Evolutionary conservation across 2,888 invertebrate genomes (phyloP).

Genomic region (Lasioglossum leucozonium): DNA sequence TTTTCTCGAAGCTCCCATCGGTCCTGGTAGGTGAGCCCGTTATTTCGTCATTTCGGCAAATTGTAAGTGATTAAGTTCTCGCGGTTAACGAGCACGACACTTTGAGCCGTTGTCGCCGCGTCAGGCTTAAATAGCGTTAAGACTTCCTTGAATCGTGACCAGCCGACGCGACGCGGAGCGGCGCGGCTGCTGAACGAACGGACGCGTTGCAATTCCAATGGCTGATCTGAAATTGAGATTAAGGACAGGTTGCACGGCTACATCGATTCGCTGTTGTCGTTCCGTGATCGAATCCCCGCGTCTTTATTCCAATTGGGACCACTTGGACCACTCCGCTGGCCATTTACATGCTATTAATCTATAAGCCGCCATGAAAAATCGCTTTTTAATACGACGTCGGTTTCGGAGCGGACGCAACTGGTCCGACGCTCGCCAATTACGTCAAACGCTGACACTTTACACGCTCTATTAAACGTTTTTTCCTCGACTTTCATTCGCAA

Average conservation of each 20-base stretch:
- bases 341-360: slow-evolving; percentile 50
- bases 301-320: slow-evolving; percentile 64
- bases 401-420: background rate
- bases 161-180: no score
- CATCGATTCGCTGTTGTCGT: slow-evolving; percentile 58
- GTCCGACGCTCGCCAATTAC: background rate
- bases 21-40: slow-evolving; percentile 60
- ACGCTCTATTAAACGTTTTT: background rate
- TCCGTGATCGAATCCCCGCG: slow-evolving; percentile 52
- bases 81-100: slow-evolving; percentile 74
- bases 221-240: slow-evolving; percentile 71
- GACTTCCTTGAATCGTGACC: slow-evolving; percentile 69
- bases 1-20: background rate
- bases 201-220: slow-evolving; percentile 60
- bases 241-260: slow-evolving; percentile 47
- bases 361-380: background rate
- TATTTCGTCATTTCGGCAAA: slow-evolving; percentile 82
- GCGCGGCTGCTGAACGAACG: slow-evolving; percentile 17
- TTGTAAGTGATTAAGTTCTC: slow-evolving; percentile 80
- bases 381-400: background rate
- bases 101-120: slow-evolving; percentile 39
- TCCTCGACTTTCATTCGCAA: no score
- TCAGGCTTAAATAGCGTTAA: slow-evolving; percentile 59
- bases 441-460: background rate
- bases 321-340: slow-evolving; percentile 43